Base-by-base conservation (phyloP, 2,113 vertebrate species). In the Sinocyclocheilus rhinocerous region DNA sequence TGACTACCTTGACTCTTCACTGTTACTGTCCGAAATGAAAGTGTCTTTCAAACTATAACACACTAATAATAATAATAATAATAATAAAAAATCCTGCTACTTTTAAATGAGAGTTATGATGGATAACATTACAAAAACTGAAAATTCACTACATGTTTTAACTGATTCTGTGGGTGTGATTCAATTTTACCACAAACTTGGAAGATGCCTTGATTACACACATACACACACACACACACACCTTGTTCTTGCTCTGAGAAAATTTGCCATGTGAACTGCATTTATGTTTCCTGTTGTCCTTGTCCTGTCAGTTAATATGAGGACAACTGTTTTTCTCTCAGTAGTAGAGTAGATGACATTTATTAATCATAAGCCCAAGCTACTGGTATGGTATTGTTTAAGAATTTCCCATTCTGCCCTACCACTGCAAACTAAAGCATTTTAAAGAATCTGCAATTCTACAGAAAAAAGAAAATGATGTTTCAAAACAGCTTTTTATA, bases 211-310 rank as follows among this genome's bases (percentile, higher is more conserved):
- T 52, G 29, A 29, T 52, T 18, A 18, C n/a, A 50, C 24, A 76
- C 12, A 75, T 8, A 72, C 11, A 73, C 69, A 73, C 70, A 75
- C 39, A 73, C 29, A 33, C 29, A 33, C 29, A 33, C 29, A 33
- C 29, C 63, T 29, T 29, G 26, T 18, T 69, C 73, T 55, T 11
- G 48, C 52, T 61, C 52, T 61, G 57, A 61, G 9, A 61, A 61
- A 61, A 16, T 29, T 52, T 55, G 16, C 48, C 24, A 77, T 6
- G 12, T 50, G 73, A 24, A 50, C 5, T 26, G 9, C 5, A 76
- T 50, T 52, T 76, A 22, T 76, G 24, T 48, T 76, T 76, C 48
- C 26, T 36, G 18, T 36, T 78, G 76, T 78, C 76, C 4, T 78
- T 78, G 76, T 78, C 76, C 15, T 78, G 50, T 78, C 29, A 78